Base-by-base conservation (phyloP, 1,140 invertebrate species). In the Drosophila punjabiensis region DNA sequence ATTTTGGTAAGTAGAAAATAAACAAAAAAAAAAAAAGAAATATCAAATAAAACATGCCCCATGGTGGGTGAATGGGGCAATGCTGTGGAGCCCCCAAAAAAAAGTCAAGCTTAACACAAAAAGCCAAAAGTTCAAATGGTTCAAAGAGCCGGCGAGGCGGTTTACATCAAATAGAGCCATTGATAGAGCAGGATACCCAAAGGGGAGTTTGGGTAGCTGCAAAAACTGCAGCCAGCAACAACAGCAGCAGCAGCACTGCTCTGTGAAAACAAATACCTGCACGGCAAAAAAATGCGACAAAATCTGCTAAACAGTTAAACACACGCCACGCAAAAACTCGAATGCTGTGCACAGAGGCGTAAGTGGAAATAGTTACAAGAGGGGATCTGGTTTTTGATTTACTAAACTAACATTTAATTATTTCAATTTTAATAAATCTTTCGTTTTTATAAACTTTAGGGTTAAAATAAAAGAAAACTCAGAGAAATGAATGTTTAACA, bases 41-140 rank as follows among this genome's bases (percentile, higher is more conserved):
- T 74, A 52, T 73, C 70, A 73, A 74, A 74, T 74, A 60, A 74
- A 74, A 74, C 71, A 74, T 74, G 68, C 71, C 68, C 70, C 70
- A 61, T 74, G 70, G 82, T 78, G 82, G 82, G 82, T 76, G 79
- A 63, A 67, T 62, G 77, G 62, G 43, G 60, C 55, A 58, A 68
- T 39, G 55, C 20, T 58, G 33, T 30, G 30, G 59, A 58, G 73
- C 56, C 39, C 55, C 10, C 16, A 7, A 41, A 39, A 13, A 13
- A 33, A 62, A 43, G 16, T n/a, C 11, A 66, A 45, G 59, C 48
- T 37, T 43, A 70, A 74, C 65, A 74, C 55, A 55, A 69, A 88
- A 84, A 84, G 84, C 71, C 83, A 88, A 88, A 88, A 90, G 85
- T 88, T 88, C 85, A 88, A 88, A 89, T 85, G 66, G 66, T 56